Base-by-base conservation (phyloP, 2,888 invertebrate species). In the Lamproptera curius region DNA sequence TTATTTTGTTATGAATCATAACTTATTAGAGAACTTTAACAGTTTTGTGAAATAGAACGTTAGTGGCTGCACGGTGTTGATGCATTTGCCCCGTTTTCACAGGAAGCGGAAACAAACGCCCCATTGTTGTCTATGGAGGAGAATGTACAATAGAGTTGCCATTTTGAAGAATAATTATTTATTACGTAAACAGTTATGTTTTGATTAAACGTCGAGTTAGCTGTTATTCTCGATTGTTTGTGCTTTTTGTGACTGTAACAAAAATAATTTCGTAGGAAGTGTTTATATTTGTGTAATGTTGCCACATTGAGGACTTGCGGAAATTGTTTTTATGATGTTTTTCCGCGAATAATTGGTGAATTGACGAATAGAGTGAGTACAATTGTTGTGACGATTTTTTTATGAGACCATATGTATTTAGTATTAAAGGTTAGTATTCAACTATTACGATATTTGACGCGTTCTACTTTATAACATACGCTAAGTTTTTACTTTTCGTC, bases 321-420 rank as follows among this genome's bases (percentile, higher is more conserved):
- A 20, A 20, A 6, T 3, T 20, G 20, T 20, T 20, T 5, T 20
- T 20, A 3, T n/a, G 20, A 6, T 20, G 20, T 20, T 20, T 5
- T 20, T 20, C 20, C n/a, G n/a, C n/a, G 20, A 20, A 6, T 20
- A 20, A 20, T 20, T 5, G 20, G 20, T 20, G 20, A 20, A 5
- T 20, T 20, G 15, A 13, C 1, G 16, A 23, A 26, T 16, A 16
- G 45, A 38, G 38, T 38, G 44, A 45, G 45, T 17, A 38, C 26
- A 23, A 39, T 31, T 9, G 38, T 38, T 45, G 45, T 46, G 45
- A 46, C 45, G 2, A 23, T 9, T 13, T 6, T 28, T 28, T 16
- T 8, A 26, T 11, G 33, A 33, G n/a, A n/a, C n/a, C n/a, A 33
- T 8, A 5, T 14, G 34, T 23, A 8, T 20, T 41, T 14, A 35